Evolutionary conservation across 2,113 vertebrate genomes (phyloP).

Genomic region (Otus sunia): DNA sequence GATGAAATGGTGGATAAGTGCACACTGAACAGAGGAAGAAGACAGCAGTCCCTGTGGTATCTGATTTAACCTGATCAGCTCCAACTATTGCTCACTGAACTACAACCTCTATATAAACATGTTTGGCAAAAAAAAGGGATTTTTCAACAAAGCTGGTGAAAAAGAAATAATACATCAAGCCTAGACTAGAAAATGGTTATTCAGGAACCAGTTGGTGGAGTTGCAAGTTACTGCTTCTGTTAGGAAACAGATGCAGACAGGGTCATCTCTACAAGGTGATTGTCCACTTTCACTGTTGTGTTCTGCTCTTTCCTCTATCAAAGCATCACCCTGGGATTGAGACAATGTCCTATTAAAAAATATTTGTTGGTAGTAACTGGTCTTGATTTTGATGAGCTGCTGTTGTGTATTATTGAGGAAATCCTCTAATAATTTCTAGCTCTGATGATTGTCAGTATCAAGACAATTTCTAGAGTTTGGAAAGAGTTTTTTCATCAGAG

Average conservation of each 20-base stretch:
- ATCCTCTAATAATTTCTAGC: neutral
- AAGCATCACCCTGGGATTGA: neutral
- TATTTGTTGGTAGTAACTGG: neutral
- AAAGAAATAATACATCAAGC: neutral
- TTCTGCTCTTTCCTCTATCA: neutral
- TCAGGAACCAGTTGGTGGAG: fast-evolving
- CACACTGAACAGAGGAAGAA: neutral
- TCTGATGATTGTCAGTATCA: neutral
- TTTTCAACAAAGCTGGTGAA: neutral
- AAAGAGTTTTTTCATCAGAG: neutral
- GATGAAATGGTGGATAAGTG: neutral
- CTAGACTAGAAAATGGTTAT: neutral
- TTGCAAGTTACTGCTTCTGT: neutral
- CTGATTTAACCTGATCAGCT: neutral
- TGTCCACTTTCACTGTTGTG: neutral
- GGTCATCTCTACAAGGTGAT: fast-evolving
- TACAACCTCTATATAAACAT: neutral
- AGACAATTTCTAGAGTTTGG: neutral
- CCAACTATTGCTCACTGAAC: neutral
- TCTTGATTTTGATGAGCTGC: neutral
- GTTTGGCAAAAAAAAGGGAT: fast-evolving
- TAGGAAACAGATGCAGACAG: neutral
- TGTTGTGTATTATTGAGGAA: neutral
- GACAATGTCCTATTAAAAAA: neutral
- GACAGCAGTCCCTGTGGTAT: neutral